Conservation (phyloP, 2,888 invertebrate species). For the Dryococelus australis region DNA sequence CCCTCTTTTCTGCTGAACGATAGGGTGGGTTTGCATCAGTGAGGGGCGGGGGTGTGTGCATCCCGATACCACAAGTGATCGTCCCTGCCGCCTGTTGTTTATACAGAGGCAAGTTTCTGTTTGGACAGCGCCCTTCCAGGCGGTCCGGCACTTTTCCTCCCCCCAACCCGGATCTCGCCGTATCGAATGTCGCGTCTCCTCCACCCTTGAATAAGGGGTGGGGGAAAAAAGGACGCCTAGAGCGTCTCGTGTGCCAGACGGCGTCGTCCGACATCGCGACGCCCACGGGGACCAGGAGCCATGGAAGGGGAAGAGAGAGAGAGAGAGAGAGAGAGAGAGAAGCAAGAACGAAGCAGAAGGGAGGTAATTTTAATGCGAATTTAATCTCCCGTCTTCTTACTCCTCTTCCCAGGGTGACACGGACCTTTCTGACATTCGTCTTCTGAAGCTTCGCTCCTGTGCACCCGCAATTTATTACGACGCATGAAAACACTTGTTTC, state of each 20-base stretch:
- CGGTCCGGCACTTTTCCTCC: neutral
- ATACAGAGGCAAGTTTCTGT: neutral
- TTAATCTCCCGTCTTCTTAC: neutral
- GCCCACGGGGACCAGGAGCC: neutral
- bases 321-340: too few species aligned
- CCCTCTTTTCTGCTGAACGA: neutral
- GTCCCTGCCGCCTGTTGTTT: neutral
- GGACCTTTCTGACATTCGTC: neutral
- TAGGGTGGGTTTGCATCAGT: neutral
- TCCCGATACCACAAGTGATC: slow-evolving; percentile 16
- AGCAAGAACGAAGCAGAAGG: neutral
- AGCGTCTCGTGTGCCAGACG: too few species aligned
- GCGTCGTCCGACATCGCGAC: neutral
- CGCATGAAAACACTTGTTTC: neutral
- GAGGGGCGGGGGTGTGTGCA: neutral
- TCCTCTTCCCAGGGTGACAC: neutral
- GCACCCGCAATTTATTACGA: neutral
- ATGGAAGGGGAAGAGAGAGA: neutral
- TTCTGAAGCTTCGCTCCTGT: neutral
- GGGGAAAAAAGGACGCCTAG: too few species aligned
- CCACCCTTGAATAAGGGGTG: neutral
- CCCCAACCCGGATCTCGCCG: neutral
- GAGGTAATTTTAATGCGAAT: neutral
- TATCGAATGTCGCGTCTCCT: neutral
- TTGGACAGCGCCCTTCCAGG: neutral